Conservation (phyloP, 1,140 invertebrate genomes). For the Ectropis grisescens region DNA sequence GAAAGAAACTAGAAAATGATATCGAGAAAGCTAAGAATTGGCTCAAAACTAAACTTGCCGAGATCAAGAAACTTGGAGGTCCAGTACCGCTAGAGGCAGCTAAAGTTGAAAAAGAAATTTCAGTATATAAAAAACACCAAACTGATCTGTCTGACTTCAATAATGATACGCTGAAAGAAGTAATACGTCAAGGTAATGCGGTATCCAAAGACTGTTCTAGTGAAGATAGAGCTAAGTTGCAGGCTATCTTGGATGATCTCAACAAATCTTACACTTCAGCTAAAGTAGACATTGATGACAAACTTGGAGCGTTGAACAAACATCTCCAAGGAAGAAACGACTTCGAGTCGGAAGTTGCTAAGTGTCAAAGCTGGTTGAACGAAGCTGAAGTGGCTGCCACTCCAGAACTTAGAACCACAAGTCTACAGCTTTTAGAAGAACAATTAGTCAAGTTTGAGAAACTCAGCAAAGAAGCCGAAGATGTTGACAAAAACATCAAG, state of each 20-base stretch:
- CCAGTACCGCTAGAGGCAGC: constrained; percentile 79
- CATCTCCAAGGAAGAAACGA: constrained; percentile 81
- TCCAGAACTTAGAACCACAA: constrained; percentile 82
- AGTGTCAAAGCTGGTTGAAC: constrained; percentile 87
- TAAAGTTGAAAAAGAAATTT: constrained; percentile 84
- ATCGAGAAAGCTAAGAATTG: constrained; percentile 83
- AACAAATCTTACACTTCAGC: constrained; percentile 78
- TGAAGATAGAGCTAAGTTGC: constrained; percentile 76
- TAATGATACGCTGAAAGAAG: constrained; percentile 80
- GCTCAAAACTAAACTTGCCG: constrained; percentile 82
- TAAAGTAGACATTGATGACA: constrained; percentile 79
- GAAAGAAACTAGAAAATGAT: constrained; percentile 83
- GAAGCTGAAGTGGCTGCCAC: constrained; percentile 89
- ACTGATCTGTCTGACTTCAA: constrained; percentile 84
- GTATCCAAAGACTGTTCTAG: constrained; percentile 87
- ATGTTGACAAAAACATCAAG: constrained; percentile 78
- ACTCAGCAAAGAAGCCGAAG: constrained; percentile 80
- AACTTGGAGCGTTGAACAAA: constrained; percentile 79
- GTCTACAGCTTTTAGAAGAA: constrained; percentile 85
- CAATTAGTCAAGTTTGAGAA: constrained; percentile 88
- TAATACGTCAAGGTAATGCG: constrained; percentile 81
- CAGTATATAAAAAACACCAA: constrained; percentile 80
- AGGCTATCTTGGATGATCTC: constrained; percentile 77
- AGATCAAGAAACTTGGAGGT: constrained; percentile 81
- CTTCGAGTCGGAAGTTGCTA: constrained; percentile 85